Base-by-base conservation (phyloP, 2,797 vertebrate genomes). In the Pogonophryne albipinna region DNA sequence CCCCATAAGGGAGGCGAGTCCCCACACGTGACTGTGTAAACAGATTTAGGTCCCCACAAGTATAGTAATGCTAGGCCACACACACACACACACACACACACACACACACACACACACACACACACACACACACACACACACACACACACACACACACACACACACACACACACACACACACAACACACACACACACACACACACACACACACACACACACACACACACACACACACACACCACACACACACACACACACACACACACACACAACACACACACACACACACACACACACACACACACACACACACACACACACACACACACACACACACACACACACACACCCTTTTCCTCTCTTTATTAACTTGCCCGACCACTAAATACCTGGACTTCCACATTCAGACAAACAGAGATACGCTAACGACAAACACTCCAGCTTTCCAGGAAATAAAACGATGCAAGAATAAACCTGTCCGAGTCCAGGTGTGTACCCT, bases 401-500 rank as follows among this genome's bases (percentile, higher is more conserved):
- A 42, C 66, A 53, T 78, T 70, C 17, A 77, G 57, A 76, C 52
- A 74, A 47, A 23, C 14, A 10, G 74, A 62, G 20, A 62, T 52
- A 2, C 9, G 17, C 23, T 51, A 4, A 27, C 49, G 60, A 58
- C 52, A 58, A 71, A 70, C 50, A 68, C 19, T 42, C 13, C 23
- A 19, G 4, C 34, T 46, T 63, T 65, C 68, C 45, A 71, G 79
- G 17, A 82, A 46, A 4, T 12, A 51, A 55, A 27, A 27, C 27
- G 27, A 4, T 27, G 4, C 4, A 1, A 4, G 3, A 27, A 3
- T 27, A 4, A 27, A 27, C 27, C 27, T 27, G 27, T 27, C 4
- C 27, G 27, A 23, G 27, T 70, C 60, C 86, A 84, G 75, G 64
- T 85, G 74, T 79, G 59, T n/a, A 56, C 20, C 44, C 13, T 5